phyloP scores from a whole-genome alignment of 2,797 vertebrate species.

The Notolepis coatsorum region DNA sequence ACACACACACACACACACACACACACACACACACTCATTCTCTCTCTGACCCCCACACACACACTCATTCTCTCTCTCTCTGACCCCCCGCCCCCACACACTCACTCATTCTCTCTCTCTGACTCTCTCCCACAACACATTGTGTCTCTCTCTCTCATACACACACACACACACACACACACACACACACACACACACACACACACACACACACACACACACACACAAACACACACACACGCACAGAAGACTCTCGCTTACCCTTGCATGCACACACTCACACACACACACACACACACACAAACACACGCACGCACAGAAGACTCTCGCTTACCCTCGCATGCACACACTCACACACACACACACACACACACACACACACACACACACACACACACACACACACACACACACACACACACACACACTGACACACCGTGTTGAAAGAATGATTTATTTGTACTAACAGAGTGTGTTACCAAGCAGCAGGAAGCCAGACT shows the following conservation, averaged over 20 bases:
- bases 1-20: slow-evolving; percentile 24
- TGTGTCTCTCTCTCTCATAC: too few species aligned
- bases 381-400: slow-evolving; percentile 19
- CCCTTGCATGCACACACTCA: too few species aligned
- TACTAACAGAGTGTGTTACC: slow-evolving; percentile 52
- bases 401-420: slow-evolving; percentile 2
- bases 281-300: not conserved
- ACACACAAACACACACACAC: too few species aligned
- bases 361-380: slow-evolving; percentile 36
- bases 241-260: too few species aligned
- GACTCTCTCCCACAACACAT: too few species aligned
- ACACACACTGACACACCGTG: slow-evolving; percentile 28
- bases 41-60: slow-evolving; percentile 20
- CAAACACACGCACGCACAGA: slow-evolving; percentile 15
- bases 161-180: too few species aligned
- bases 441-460: slow-evolving; percentile 79
- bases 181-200: too few species aligned
- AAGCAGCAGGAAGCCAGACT: not conserved
- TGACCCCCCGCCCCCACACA: too few species aligned
- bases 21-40: slow-evolving; percentile 34
- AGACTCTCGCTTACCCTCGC: too few species aligned
- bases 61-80: too few species aligned
- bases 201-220: too few species aligned
- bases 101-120: slow-evolving; percentile 20
- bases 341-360: slow-evolving; percentile 18